phyloP scores from a whole-genome alignment of 92 coral and sea anemone species.

The Zoanthus gigantus region DNA sequence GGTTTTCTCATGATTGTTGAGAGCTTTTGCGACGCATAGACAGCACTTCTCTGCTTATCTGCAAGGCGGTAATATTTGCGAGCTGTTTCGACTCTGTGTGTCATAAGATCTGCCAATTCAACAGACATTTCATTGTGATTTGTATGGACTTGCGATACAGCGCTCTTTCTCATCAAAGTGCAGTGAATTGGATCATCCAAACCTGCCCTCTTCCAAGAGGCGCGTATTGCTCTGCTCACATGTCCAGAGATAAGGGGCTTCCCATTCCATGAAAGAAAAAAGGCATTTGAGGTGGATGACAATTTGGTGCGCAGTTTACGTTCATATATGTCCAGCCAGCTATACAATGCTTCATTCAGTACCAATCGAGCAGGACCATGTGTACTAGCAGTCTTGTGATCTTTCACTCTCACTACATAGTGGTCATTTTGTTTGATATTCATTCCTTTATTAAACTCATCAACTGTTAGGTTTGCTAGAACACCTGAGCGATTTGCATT shows the following conservation, averaged over 20 bases:
- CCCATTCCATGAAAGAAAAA: constrained; percentile 56
- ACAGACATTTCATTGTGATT: constrained; percentile 45
- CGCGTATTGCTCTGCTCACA: constrained; percentile 21
- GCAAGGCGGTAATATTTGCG: constrained; percentile 27
- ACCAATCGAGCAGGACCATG: constrained; percentile 27
- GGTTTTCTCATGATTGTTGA: constrained; percentile 1
- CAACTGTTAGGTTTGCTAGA: neutral
- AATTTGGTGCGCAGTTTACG: constrained; percentile 6
- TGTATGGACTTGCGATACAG: constrained; percentile 28
- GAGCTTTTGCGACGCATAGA: constrained; percentile 7
- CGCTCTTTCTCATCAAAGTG: constrained; percentile 47
- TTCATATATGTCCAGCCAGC: constrained; percentile 11
- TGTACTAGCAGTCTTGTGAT: constrained; percentile 31
- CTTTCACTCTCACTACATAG: constrained; percentile 17
- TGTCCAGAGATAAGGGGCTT: constrained; percentile 50
- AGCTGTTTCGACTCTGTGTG: constrained; percentile 35
- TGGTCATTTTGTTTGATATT: neutral
- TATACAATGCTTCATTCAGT: constrained; percentile 3
- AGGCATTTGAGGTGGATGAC: neutral
- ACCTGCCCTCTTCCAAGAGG: constrained; percentile 50
- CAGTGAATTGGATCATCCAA: constrained; percentile 43
- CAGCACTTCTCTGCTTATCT: constrained; percentile 8
- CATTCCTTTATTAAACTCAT: neutral
- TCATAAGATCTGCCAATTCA: constrained; percentile 53
- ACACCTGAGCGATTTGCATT: constrained; percentile 8